Conservation (phyloP, 2,888 invertebrate species). For the Anorthoa munda region DNA sequence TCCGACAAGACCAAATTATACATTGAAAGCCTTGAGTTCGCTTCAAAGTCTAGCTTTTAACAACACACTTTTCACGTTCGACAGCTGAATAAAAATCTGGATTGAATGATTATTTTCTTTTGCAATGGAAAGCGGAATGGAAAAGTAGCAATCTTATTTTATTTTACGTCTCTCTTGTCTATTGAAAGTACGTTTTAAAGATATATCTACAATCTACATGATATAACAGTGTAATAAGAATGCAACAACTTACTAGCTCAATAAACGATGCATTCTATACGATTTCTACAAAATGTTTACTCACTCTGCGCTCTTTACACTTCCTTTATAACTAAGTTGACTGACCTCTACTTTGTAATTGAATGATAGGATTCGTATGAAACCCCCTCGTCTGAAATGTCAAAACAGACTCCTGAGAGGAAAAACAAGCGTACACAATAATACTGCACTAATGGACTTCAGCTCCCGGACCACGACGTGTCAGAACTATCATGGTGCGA, state of each 20-base stretch:
- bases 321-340: conserved; percentile 58
- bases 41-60: conserved; percentile 32
- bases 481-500: no score
- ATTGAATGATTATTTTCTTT: conserved; percentile 45
- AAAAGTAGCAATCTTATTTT: conserved; percentile 8
- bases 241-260: conserved; percentile 37
- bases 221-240: conserved; percentile 6
- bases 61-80: conserved; percentile 33
- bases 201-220: conserved; percentile 29
- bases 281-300: conserved; percentile 48
- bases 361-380: conserved; percentile 51
- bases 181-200: conserved; percentile 1
- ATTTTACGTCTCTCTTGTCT: conserved; percentile 2
- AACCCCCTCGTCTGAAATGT: conserved; percentile 58
- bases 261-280: conserved; percentile 47
- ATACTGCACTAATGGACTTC: neutral
- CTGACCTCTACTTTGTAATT: conserved; percentile 57
- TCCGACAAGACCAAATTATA: conserved; percentile 25
- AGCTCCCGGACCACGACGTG: no score
- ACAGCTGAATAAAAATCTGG: conserved; percentile 29
- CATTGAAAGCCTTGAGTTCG: conserved; percentile 32
- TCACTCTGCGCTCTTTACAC: conserved; percentile 54
- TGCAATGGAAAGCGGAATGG: conserved; percentile 18
- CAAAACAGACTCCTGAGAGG: conserved; percentile 26
- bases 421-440: neutral